These are phyloP conservation scores for Callipepla californica DNA, from an alignment of 2,113 vertebrate genomes.

Conservation along the genomic window DNA sequence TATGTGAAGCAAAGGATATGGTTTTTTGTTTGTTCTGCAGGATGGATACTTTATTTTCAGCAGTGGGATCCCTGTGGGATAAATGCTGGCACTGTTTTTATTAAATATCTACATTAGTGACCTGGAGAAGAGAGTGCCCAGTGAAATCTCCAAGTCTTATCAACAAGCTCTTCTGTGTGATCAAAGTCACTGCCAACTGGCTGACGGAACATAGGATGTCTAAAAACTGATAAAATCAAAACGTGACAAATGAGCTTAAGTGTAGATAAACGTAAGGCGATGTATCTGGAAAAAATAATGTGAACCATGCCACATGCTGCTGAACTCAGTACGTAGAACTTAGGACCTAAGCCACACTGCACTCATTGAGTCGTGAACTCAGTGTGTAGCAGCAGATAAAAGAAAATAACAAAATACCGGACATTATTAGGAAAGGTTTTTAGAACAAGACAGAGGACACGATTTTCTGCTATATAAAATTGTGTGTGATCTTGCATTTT, in stretches of 20 bases:
- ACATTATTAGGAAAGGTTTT: neutral
- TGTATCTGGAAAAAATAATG: neutral
- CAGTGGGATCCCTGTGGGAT: neutral
- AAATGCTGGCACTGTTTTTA: neutral
- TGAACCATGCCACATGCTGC: rapidly evolving
- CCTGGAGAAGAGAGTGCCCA: neutral
- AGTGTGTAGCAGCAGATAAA: neutral
- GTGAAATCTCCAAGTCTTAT: neutral
- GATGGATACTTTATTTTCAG: neutral
- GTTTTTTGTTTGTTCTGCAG: neutral
- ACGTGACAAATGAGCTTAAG: neutral
- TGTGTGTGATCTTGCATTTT: neutral
- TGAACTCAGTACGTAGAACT: neutral
- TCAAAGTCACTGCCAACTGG: neutral
- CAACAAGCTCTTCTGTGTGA: neutral
- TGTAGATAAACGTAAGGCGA: neutral
- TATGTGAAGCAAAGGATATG: neutral
- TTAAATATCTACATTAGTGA: conserved; percentile 1
- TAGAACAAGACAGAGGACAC: neutral
- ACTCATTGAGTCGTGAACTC: neutral
- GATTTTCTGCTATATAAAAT: neutral
- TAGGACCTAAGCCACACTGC: neutral
- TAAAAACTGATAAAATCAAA: neutral
- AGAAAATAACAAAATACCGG: neutral
- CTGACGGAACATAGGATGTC: neutral